Conservation (phyloP, 1,140 invertebrate species). For the Cherax destructor region DNA sequence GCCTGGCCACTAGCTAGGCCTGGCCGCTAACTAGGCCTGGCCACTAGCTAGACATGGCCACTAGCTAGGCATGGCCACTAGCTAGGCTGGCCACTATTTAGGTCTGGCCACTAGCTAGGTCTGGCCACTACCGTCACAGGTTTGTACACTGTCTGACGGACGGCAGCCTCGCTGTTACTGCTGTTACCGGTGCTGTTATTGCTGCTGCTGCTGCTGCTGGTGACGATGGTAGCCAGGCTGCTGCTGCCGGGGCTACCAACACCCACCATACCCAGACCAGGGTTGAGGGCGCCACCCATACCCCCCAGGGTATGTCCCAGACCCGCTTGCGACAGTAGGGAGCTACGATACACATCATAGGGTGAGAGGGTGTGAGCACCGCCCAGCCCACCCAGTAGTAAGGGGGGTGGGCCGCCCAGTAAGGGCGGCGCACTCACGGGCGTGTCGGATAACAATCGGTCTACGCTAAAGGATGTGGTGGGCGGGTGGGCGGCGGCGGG, state of each 20-base stretch:
- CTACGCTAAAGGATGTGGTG: constrained; percentile 58
- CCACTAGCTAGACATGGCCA: neutral
- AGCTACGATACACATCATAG: constrained; percentile 52
- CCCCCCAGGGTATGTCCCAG: constrained; percentile 41
- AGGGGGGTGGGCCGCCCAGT: constrained; percentile 13
- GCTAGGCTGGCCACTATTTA: neutral
- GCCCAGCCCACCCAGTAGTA: constrained; percentile 42
- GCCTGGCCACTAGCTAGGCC: too few relatives aligned
- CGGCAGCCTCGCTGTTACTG: constrained; percentile 19
- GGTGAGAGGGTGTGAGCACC: constrained; percentile 39
- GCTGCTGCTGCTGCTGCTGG: neutral
- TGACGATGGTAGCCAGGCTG: neutral
- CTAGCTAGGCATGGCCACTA: neutral
- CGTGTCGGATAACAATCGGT: constrained; percentile 43
- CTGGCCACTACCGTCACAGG: constrained; percentile 61
- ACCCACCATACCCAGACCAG: constrained; percentile 20
- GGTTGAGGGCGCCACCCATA: neutral
- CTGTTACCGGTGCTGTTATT: too few relatives aligned
- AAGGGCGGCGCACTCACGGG: constrained; percentile 41
- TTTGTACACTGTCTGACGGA: constrained; percentile 35
- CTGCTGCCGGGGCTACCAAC: neutral
- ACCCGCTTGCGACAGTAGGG: constrained; percentile 53
- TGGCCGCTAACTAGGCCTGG: constrained; percentile 7
- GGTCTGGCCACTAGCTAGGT: constrained; percentile 45
- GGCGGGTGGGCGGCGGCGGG: constrained; percentile 42